phyloP scores from a whole-genome alignment of 2,113 vertebrate genomes.

The Bufo bufo region DNA sequence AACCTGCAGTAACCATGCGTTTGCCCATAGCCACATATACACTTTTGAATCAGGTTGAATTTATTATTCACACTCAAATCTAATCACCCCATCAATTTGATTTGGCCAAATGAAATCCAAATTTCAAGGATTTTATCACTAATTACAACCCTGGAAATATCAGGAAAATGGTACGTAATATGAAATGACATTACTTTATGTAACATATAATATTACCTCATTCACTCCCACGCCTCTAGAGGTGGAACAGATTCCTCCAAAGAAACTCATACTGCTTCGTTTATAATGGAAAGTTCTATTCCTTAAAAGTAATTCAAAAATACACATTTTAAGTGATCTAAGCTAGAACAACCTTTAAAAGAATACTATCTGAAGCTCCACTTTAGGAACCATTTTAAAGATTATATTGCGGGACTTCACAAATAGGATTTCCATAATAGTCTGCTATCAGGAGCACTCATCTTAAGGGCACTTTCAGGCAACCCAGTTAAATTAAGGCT shows the following conservation, averaged over 20 bases:
- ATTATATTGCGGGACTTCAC: background rate
- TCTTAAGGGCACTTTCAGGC: too few relatives aligned
- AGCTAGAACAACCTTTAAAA: too few relatives aligned
- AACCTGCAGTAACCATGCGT: too few relatives aligned
- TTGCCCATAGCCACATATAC: too few relatives aligned
- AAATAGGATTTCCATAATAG: background rate
- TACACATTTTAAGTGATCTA: background rate
- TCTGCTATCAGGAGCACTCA: background rate
- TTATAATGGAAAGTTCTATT: conserved; percentile 94
- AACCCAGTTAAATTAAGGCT: too few relatives aligned
- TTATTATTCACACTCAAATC: too few relatives aligned
- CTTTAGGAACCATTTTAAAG: background rate
- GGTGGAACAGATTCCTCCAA: conserved; percentile 90
- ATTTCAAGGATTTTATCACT: too few relatives aligned
- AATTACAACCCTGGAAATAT: background rate
- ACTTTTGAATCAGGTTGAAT: too few relatives aligned
- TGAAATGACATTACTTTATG: background rate
- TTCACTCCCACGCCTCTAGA: conserved; percentile 93
- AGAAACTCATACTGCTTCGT: conserved; percentile 91
- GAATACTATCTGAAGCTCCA: background rate
- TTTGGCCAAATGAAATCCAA: too few relatives aligned
- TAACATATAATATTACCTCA: conserved; percentile 79
- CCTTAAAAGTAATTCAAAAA: conserved; percentile 67
- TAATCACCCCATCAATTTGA: too few relatives aligned
- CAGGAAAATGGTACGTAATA: background rate